phyloP scores from a whole-genome alignment of 2,113 vertebrate genomes.

The Dasyurus viverrinus region DNA sequence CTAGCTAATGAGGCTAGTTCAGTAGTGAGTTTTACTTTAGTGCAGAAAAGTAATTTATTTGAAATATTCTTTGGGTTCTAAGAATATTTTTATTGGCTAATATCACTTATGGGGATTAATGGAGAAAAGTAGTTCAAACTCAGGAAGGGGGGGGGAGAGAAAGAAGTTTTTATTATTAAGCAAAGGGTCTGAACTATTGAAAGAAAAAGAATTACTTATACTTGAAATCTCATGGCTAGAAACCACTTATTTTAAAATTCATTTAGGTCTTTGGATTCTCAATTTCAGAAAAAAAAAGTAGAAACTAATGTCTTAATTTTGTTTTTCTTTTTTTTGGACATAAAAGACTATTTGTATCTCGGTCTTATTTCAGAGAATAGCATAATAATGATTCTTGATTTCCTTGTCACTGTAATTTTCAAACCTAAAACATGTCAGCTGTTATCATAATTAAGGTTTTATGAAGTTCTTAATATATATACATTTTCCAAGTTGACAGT shows the following conservation, averaged over 20 bases:
- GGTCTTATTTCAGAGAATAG: conserved; percentile 7
- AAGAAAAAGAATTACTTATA: conserved; percentile 27
- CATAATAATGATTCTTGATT: conserved; percentile 12
- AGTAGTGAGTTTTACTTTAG: neutral
- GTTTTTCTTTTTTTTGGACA: neutral
- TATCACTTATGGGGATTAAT: conserved; percentile 71
- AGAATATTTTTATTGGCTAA: conserved; percentile 68
- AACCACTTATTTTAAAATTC: conserved; percentile 22
- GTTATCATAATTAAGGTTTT: neutral
- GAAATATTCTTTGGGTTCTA: conserved; percentile 68
- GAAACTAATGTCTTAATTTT: conserved; percentile 11
- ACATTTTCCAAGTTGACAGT: neutral
- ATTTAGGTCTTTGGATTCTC: conserved; percentile 32
- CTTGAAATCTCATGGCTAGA: conserved; percentile 42
- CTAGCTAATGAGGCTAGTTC: conserved; percentile 52
- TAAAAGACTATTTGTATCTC: conserved; percentile 13
- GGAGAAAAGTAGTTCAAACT: conserved; percentile 41
- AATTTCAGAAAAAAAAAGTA: conserved; percentile 18
- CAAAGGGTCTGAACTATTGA: neutral
- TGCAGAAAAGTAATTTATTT: conserved; percentile 72
- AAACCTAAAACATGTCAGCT: neutral
- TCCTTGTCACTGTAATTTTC: neutral
- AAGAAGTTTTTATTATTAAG: conserved; percentile 64
- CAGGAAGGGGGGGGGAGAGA: conserved; percentile 49
- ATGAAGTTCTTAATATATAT: neutral